Conservation (phyloP, 2,797 vertebrate species). For the Poecilia gillii region DNA sequence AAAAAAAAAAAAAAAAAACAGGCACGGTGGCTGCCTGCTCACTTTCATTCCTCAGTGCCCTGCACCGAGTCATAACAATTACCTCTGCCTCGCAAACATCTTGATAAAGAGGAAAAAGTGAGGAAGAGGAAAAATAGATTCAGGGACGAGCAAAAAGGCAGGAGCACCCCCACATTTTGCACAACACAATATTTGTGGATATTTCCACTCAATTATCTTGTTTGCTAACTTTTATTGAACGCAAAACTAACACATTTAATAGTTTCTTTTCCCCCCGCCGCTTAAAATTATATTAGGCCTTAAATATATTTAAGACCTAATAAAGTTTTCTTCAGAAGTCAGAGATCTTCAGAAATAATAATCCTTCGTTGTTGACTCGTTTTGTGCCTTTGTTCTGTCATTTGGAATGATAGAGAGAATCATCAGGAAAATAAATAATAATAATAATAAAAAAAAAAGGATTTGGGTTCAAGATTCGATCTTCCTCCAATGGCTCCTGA, state of each 20-base stretch:
- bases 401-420: slow-evolving; percentile 20
- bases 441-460: slow-evolving; percentile 33
- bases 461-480: slow-evolving; percentile 64
- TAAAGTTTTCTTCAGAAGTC: not conserved
- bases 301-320: not conserved
- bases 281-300: not conserved
- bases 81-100: slow-evolving; percentile 87
- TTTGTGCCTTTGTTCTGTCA: not conserved
- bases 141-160: slow-evolving; percentile 12
- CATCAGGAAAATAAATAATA: slow-evolving; percentile 53
- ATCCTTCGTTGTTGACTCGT: not conserved
- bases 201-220: not conserved
- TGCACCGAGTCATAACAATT: slow-evolving; percentile 90
- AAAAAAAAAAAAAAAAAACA: slow-evolving; percentile 48
- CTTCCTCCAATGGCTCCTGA: slow-evolving; percentile 84
- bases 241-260: not conserved
- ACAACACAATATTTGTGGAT: not conserved
- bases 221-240: not conserved
- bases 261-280: not conserved
- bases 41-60: slow-evolving; percentile 82
- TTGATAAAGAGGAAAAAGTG: slow-evolving; percentile 83
- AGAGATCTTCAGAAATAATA: not conserved
- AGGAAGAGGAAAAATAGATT: slow-evolving; percentile 40
- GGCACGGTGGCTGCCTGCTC: slow-evolving; percentile 72
- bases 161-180: not conserved